Percentiles rank a stretch among this genome's conserved stretches.
phyloP scores from a whole-genome alignment of 2,797 vertebrate genomes.

The Clarias pachynema region DNA sequence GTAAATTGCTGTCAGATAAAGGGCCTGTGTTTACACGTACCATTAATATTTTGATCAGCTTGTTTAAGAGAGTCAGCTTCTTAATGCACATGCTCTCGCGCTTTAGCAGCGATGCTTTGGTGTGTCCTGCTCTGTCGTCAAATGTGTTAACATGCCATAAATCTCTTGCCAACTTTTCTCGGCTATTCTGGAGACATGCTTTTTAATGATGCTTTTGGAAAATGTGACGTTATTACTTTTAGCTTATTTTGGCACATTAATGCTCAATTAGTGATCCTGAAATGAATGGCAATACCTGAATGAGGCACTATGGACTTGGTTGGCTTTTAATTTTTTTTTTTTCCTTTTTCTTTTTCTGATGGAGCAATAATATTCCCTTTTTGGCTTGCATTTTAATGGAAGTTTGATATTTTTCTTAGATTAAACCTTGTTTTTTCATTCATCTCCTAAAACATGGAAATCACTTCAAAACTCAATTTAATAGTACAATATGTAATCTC shows the following conservation, averaged over 20 bases:
- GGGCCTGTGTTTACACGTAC: conserved; percentile 80
- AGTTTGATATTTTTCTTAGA: conserved; percentile 58
- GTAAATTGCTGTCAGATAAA: conserved; percentile 89
- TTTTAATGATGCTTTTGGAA: conserved; percentile 73
- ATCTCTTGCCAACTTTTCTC: conserved; percentile 71
- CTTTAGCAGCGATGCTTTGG: conserved; percentile 73
- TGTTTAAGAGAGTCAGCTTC: conserved; percentile 87
- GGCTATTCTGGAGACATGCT: conserved; percentile 68
- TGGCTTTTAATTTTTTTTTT: conserved; percentile 41
- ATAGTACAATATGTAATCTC: conserved; percentile 45
- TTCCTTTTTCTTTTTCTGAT: conserved; percentile 30
- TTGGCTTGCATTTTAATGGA: conserved; percentile 56
- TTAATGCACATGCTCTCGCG: conserved; percentile 84
- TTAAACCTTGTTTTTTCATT: conserved; percentile 49
- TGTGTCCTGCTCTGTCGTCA: conserved; percentile 74
- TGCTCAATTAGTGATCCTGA: conserved; percentile 71
- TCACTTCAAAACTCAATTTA: conserved; percentile 41
- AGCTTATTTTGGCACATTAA: conserved; percentile 73
- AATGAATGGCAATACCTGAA: conserved; percentile 61
- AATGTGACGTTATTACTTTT: conserved; percentile 71
- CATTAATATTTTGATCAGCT: conserved; percentile 90
- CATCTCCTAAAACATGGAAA: conserved; percentile 48
- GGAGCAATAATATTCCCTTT: conserved; percentile 52
- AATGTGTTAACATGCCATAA: conserved; percentile 83
- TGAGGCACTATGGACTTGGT: conserved; percentile 56